Conservation (phyloP, 2,888 invertebrate species). For the Amphipoea lucens region DNA sequence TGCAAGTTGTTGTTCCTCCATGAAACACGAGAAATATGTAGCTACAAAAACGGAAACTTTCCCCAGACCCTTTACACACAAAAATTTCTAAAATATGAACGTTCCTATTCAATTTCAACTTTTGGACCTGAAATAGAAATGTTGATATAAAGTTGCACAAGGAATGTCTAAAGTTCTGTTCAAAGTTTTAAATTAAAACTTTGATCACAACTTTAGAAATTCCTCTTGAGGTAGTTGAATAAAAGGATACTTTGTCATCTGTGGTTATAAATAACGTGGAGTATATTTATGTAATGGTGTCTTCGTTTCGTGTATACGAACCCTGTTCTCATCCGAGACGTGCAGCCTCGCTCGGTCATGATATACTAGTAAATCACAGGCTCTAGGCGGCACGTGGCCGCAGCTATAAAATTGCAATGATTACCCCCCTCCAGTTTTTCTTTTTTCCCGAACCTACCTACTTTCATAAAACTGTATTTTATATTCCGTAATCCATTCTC, state of each 20-base stretch:
- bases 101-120: constrained; percentile 30
- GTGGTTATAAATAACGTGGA: not conserved
- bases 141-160: constrained; percentile 25
- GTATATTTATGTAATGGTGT: not conserved
- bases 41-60: not conserved
- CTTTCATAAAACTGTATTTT: constrained; percentile 17
- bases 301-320: not conserved
- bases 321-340: constrained; percentile 3
- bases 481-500: constrained; percentile 6
- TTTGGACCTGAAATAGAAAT: constrained; percentile 23
- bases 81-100: constrained; percentile 10
- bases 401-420: constrained; percentile 42
- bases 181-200: constrained; percentile 39
- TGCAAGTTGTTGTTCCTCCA: not conserved
- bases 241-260: not conserved
- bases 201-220: too few species aligned
- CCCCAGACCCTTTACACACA: constrained; percentile 9
- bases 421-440: constrained; percentile 11
- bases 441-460: constrained; percentile 17
- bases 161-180: constrained; percentile 18
- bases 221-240: constrained; percentile 13
- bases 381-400: constrained; percentile 17
- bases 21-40: constrained; percentile 7
- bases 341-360: constrained; percentile 36
- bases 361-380: constrained; percentile 43